Base-by-base conservation (phyloP, 2,113 vertebrate species). In the Nibea albiflora region DNA sequence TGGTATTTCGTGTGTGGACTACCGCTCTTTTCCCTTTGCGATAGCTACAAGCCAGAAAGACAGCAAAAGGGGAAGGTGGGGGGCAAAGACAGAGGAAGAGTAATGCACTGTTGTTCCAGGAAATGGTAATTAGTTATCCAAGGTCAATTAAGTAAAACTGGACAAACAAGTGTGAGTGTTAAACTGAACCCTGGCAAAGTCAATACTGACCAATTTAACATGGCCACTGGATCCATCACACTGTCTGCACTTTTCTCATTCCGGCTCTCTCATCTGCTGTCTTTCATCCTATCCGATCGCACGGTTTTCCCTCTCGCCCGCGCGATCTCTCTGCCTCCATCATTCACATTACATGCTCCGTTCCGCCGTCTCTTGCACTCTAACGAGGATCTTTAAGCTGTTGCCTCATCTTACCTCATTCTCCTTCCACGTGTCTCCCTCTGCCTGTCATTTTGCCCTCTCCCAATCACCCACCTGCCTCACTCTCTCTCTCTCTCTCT, bases 91-190 rank as follows among this genome's bases (percentile, higher is more conserved):
- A 53, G 49, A 24, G 44, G 31, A 24, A 88, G 87, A 89, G 74
- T 90, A 77, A 89, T 82, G 77, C 54, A 14, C 73, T 87, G 75
- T 66, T 79, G 70, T 92, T 94, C 92, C 89, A 79, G 87, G 90
- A 92, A 85, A 80, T 75, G 26, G 77, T 86, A 91, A 94, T 95
- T 88, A 93, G 85, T 95, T 95, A 93, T 91, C 89, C 76, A 63
- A 44, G 86, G 83, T 94, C 92, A 95, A 95, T 95, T 94, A 94
- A 93, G 89, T 93, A 92, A 94, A 90, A 91, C 88, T 93, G 90
- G 89, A 93, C 92, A 93, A 94, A 93, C 93, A 91, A 90, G 89
- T 90, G 86, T 81, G 90, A 88, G 92, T 94, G 92, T 95, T 91
- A 92, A 91, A 87, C 79, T 57, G 85, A 87, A 85, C 75, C 74